phyloP scores from a whole-genome alignment of 1,140 invertebrate genomes.

The Lepidostoma basale region DNA sequence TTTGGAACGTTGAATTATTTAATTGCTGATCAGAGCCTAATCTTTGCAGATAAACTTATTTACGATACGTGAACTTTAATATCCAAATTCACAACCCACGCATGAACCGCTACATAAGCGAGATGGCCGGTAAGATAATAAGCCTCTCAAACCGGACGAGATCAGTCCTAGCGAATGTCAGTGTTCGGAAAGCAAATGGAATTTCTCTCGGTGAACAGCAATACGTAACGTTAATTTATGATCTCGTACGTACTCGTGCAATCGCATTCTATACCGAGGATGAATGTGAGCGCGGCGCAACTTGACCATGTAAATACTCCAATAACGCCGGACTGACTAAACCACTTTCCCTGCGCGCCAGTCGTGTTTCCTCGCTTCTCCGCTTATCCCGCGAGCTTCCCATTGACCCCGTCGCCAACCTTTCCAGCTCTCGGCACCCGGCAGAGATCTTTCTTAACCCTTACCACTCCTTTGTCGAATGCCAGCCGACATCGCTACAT shows the following conservation, averaged over 20 bases:
- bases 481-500: not conserved
- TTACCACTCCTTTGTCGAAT: not conserved
- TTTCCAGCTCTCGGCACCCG: not conserved
- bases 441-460: not conserved
- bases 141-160: not conserved
- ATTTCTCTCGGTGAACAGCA: no score
- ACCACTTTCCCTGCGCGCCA: constrained; percentile 3
- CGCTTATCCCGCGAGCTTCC: not conserved
- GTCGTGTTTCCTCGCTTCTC: constrained; percentile 8
- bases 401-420: not conserved
- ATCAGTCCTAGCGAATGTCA: not conserved
- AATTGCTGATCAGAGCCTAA: no score
- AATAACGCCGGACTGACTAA: constrained; percentile 1
- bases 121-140: not conserved
- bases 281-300: not conserved
- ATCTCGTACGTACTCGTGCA: not conserved
- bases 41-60: no score
- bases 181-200: not conserved
- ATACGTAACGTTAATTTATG: no score
- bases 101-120: not conserved
- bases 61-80: not conserved
- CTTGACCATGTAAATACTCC: constrained; percentile 12
- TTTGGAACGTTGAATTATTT: not conserved
- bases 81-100: not conserved
- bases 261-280: not conserved